Percentiles rank a stretch among this genome's conserved stretches.
Evolutionary conservation across 2,888 invertebrate genomes (phyloP).

Genomic region (Dendrolimus pini): DNA sequence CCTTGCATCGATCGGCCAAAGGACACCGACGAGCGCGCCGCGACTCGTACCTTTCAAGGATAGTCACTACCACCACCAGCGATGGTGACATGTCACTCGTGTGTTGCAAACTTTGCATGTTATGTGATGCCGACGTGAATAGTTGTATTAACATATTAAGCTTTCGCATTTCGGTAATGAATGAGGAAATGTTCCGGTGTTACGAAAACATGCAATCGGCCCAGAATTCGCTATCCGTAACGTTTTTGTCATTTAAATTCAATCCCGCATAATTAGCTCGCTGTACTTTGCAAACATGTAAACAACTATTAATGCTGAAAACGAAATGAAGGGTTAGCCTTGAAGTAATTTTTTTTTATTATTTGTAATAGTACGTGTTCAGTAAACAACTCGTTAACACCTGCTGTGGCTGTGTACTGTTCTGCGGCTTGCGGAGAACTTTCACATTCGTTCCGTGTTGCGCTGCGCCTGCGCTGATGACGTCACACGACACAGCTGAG

Average conservation of each 20-base stretch:
- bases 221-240: conserved; percentile 25
- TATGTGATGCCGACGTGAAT: conserved; percentile 36
- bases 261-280: neutral
- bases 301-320: neutral
- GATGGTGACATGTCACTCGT: conserved; percentile 24
- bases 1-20: conserved; percentile 51
- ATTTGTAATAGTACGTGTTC: conserved; percentile 22
- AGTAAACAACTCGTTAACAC: conserved; percentile 53
- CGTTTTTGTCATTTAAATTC: conserved; percentile 8
- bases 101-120: conserved; percentile 36
- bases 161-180: conserved; percentile 18
- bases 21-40: conserved; percentile 43
- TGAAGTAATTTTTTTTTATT: conserved; percentile 18
- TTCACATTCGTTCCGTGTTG: conserved; percentile 69
- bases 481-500: conserved; percentile 37
- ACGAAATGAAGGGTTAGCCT: conserved; percentile 8
- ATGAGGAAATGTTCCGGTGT: conserved; percentile 26
- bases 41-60: conserved; percentile 55
- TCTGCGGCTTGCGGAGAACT: conserved; percentile 55
- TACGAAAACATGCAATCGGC: conserved; percentile 32
- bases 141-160: conserved; percentile 12
- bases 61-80: conserved; percentile 25
- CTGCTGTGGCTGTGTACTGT: conserved; percentile 45
- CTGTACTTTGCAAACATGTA: neutral
- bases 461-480: conserved; percentile 52